Percentiles rank a stretch among this genome's conserved stretches.
Conservation (phyloP, 2,113 vertebrate genomes). For the Hippocampus abdominalis region DNA sequence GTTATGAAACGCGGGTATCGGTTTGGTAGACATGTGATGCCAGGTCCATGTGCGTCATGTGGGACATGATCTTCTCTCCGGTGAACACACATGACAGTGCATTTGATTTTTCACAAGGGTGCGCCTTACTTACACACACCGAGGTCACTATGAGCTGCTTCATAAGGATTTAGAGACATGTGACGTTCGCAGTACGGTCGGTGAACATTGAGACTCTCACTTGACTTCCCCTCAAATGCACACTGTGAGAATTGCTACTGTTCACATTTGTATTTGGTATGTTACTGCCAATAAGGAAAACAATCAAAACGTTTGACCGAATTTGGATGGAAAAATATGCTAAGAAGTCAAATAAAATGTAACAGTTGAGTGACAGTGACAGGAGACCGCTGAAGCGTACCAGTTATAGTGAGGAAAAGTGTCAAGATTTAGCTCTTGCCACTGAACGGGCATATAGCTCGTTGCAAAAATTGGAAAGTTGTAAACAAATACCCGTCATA, state of each 20-base stretch:
- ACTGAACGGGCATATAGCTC: too few relatives aligned
- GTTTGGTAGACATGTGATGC: constrained; percentile 22
- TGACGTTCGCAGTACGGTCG: not conserved
- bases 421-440: not conserved
- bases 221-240: not conserved
- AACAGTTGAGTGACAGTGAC: not conserved
- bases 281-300: not conserved
- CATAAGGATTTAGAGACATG: constrained; percentile 1
- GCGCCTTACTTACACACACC: constrained; percentile 11
- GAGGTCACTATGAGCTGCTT: constrained; percentile 10
- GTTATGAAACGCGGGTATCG: constrained; percentile 9
- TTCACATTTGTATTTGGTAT: not conserved
- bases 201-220: not conserved
- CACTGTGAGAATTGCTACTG: not conserved
- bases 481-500: too few relatives aligned
- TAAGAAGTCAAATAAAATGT: not conserved
- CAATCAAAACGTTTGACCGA: not conserved
- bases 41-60: constrained; percentile 41
- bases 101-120: constrained; percentile 13
- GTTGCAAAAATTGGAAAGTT: too few relatives aligned
- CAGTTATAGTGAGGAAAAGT: not conserved
- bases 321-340: not conserved
- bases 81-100: constrained; percentile 24
- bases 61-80: constrained; percentile 15
- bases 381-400: not conserved